These are phyloP conservation scores for Drosophila simulans DNA, from an alignment of 1,140 invertebrate genomes.

Conservation along the genomic window DNA sequence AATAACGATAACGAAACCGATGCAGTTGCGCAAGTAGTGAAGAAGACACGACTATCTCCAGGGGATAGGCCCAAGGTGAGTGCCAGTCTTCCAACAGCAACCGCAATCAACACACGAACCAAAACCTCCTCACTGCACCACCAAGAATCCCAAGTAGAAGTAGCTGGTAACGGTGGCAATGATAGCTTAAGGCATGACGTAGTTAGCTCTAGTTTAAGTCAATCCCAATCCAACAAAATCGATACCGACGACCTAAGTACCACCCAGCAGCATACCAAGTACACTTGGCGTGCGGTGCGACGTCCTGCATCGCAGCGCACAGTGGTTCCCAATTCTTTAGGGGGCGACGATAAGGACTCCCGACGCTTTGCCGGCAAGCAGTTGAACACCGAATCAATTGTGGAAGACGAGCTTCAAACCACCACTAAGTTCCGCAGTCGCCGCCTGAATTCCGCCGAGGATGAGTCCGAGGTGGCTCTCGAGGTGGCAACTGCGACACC, in stretches of 20 bases:
- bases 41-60: constrained; percentile 64
- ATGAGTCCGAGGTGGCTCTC: constrained; percentile 30
- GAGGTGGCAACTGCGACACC: background rate
- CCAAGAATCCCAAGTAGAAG: constrained; percentile 50
- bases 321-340: constrained; percentile 37
- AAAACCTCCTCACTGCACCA: constrained; percentile 48
- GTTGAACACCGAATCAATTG: constrained; percentile 25
- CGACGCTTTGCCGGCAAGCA: constrained; percentile 76
- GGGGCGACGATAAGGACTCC: constrained; percentile 44
- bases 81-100: constrained; percentile 59
- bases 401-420: constrained; percentile 5
- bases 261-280: constrained; percentile 29
- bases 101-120: constrained; percentile 38
- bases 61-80: constrained; percentile 78
- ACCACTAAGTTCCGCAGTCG: constrained; percentile 44
- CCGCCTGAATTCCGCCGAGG: constrained; percentile 49
- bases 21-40: constrained; percentile 58
- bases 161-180: constrained; percentile 75
- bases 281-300: constrained; percentile 46
- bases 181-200: constrained; percentile 78
- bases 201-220: constrained; percentile 74
- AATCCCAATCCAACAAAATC: constrained; percentile 28
- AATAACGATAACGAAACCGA: constrained; percentile 48
- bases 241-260: constrained; percentile 7
- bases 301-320: constrained; percentile 18